Evolutionary conservation across 2,888 invertebrate genomes (phyloP).

Genomic region (Agriotes lineatus): DNA sequence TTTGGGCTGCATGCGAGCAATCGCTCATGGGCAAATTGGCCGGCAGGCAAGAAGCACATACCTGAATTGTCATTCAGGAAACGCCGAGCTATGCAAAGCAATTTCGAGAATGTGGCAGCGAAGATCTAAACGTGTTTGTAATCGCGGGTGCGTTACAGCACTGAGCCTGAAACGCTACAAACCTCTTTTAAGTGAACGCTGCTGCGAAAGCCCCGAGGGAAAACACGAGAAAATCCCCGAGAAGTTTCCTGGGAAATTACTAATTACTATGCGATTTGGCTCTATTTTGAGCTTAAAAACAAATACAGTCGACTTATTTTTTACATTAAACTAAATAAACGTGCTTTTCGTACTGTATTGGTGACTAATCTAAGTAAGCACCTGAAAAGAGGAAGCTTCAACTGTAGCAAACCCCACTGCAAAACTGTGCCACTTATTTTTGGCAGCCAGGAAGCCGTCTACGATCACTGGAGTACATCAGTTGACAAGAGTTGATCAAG

Average conservation of each 20-base stretch:
- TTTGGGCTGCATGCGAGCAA: no score
- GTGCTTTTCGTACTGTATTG: no score
- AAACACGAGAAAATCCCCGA: no score
- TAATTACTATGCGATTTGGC: no score
- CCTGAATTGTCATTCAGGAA: constrained; percentile 27
- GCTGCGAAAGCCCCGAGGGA: not conserved
- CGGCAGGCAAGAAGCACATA: not conserved
- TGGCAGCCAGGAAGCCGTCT: not conserved
- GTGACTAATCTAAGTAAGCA: not conserved
- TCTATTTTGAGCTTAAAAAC: no score
- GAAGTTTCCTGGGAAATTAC: no score
- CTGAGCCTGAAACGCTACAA: not conserved
- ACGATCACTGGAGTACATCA: no score
- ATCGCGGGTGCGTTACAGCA: constrained; percentile 7
- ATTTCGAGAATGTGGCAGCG: constrained; percentile 31
- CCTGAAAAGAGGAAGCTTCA: constrained; percentile 7
- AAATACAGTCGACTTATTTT: no score
- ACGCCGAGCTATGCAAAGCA: constrained; percentile 29
- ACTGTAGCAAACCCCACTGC: constrained; percentile 5
- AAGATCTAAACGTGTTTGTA: constrained; percentile 27
- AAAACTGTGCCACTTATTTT: constrained; percentile 24
- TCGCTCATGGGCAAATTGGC: no score
- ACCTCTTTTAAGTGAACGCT: constrained; percentile 1
- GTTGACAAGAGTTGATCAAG: no score
- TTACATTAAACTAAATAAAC: no score